phyloP scores from a whole-genome alignment of 2,113 vertebrate genomes.

The Hydrolagus affinis region DNA sequence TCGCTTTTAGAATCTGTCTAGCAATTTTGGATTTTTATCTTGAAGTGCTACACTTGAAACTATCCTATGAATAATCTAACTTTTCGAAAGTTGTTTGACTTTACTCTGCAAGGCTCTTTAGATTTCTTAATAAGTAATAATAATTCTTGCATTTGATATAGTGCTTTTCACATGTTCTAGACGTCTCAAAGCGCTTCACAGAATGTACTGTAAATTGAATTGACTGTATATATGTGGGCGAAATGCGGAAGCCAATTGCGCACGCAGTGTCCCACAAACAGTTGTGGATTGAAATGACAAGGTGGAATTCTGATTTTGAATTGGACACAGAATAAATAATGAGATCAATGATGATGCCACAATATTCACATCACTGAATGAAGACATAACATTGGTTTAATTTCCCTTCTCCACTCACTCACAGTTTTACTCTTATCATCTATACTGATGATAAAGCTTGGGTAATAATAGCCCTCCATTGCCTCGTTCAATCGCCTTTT shows the following conservation, averaged over 20 bases:
- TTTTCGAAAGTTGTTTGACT: neutral
- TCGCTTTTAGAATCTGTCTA: neutral
- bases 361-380: neutral
- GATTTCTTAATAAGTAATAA: neutral
- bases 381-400: neutral
- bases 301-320: neutral
- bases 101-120: neutral
- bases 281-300: neutral
- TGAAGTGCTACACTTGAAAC: neutral
- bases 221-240: too few species aligned
- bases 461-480: too few species aligned
- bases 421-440: too few species aligned
- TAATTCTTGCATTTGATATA: too few species aligned
- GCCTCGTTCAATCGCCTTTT: too few species aligned
- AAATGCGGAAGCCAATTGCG: too few species aligned
- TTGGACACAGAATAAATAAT: neutral
- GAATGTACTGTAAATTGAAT: too few species aligned
- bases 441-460: too few species aligned
- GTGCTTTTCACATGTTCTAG: too few species aligned
- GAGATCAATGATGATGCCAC: neutral
- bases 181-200: too few species aligned
- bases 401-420: too few species aligned
- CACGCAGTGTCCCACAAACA: too few species aligned
- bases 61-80: neutral
- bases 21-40: neutral